phyloP scores from a whole-genome alignment of 1,140 invertebrate species.

The Megalopta genalis region DNA sequence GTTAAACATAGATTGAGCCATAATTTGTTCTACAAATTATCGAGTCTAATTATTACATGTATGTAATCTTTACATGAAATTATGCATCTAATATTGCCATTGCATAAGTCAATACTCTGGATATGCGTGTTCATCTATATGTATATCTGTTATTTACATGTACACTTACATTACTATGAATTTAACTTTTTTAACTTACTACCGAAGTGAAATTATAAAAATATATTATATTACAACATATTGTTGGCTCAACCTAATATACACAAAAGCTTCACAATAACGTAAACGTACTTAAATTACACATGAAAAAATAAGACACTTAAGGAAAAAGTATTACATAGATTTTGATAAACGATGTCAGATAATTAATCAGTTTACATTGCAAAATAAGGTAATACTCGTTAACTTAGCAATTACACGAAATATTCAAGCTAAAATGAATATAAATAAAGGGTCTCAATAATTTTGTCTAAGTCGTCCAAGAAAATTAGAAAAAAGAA shows the following conservation, averaged over 20 bases:
- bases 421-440: neutral
- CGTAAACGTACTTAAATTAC: slow-evolving; percentile 8
- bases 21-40: neutral
- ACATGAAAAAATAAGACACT: neutral
- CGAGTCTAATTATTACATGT: neutral
- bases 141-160: slow-evolving; percentile 29
- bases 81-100: slow-evolving; percentile 17
- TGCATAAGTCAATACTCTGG: slow-evolving; percentile 7
- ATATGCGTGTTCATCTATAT: slow-evolving; percentile 4
- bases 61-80: neutral
- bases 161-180: slow-evolving; percentile 18
- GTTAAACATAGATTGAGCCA: slow-evolving; percentile 33
- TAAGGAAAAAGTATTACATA: neutral
- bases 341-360: slow-evolving; percentile 9
- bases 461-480: neutral
- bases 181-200: slow-evolving; percentile 13
- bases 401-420: neutral
- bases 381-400: slow-evolving; percentile 5
- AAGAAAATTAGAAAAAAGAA: neutral
- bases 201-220: neutral
- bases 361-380: neutral
- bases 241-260: slow-evolving; percentile 15
- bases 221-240: slow-evolving; percentile 3
- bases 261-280: neutral
- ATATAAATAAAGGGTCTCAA: slow-evolving; percentile 23